Base-by-base conservation (phyloP, 2,797 vertebrate species). In the Peromyscus eremicus region DNA sequence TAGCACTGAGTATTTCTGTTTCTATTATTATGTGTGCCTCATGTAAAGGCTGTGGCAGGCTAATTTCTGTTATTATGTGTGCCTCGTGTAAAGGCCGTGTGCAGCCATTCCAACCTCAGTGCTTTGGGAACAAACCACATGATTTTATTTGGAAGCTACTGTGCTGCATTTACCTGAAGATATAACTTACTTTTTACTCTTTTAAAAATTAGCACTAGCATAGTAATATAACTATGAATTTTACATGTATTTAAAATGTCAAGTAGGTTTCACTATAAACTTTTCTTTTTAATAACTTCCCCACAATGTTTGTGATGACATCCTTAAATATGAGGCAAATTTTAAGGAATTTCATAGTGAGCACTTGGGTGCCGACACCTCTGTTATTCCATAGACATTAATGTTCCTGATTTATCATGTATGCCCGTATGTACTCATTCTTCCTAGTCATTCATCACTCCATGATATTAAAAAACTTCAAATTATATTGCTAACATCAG, bases 191-290 rank as follows among this genome's bases (percentile, higher is more conserved):
- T 76, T 82, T 83, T 85, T 57, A 64, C 23, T 75, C 19, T 82
- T 86, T 84, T 82, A 89, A 93, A 86, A 92, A 83, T 60, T 88
- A 70, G 89, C 0, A 71, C 32, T 62, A 29, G 1, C 29, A 71
- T 70, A 92, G 23, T 92, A 27, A 92, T 82, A 92, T 19, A 25
- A 68, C 95, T 88, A 86, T 82, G 64, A 89, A 93, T n/a, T 92
- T 92, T 71, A 82, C 19, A 40, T 76, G 37, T 81, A 9, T 95
- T 92, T 91, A 92, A 95, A 95, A 88, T 89, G 32, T 82, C 23
- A 10, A 68, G 49, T 85, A 91, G 62, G n/a, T 91, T 92, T 92
- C 96, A 6, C 60, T 5, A 57, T 94, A 79, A 91, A 2, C 57
- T 91, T 85, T 96, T 62, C 49, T 66, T 91, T 82, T 12, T 85